phyloP scores from a whole-genome alignment of 2,113 vertebrate genomes.

The Pica pica region DNA sequence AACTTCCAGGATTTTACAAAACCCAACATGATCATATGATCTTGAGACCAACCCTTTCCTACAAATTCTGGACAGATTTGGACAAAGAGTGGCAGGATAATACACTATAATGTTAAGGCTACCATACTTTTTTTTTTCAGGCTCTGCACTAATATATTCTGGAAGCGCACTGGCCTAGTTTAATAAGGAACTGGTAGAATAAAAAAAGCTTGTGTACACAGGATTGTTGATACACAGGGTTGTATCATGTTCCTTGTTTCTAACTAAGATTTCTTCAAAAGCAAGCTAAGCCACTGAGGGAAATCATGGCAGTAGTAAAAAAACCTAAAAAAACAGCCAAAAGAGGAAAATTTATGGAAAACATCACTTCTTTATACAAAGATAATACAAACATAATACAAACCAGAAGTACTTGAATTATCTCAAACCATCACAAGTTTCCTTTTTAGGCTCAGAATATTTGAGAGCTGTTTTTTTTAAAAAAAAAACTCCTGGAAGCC shows the following conservation, averaged over 20 bases:
- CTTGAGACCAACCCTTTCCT: neutral
- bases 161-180: neutral
- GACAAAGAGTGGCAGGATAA: neutral
- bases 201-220: neutral
- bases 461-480: neutral
- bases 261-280: neutral
- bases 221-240: neutral
- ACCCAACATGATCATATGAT: neutral
- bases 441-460: neutral
- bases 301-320: neutral
- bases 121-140: neutral
- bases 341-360: neutral
- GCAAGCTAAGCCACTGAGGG: neutral
- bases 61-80: neutral
- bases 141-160: neutral
- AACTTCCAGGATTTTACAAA: neutral
- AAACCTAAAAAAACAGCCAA: neutral
- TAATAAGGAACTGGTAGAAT: neutral
- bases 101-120: neutral
- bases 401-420: neutral
- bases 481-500: neutral
- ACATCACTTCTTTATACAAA: neutral
- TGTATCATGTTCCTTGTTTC: neutral
- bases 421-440: neutral
- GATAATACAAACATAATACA: neutral